Percentiles rank a stretch among this genome's conserved stretches.
Evolutionary conservation across 2,888 invertebrate genomes (phyloP).

Genomic region (Crossocerus cetratus): DNA sequence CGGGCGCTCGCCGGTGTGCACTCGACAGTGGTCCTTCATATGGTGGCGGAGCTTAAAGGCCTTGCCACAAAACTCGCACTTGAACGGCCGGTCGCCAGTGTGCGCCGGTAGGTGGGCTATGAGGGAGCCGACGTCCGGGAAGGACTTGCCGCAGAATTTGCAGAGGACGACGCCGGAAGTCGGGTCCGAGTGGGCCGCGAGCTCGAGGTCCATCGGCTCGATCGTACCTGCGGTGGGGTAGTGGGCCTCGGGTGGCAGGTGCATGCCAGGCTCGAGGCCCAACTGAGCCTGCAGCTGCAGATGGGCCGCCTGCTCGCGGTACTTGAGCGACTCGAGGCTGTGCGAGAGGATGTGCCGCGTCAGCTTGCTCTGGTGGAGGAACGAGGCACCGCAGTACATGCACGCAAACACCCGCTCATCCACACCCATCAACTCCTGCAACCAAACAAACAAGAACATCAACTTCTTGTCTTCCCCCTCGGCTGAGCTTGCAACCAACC

Average conservation of each 20-base stretch:
- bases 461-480: slow-evolving; percentile 86
- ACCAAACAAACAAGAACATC: slow-evolving; percentile 91
- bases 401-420: slow-evolving; percentile 86
- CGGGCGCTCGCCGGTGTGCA: slow-evolving; percentile 93
- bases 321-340: slow-evolving; percentile 92
- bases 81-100: slow-evolving; percentile 93
- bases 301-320: slow-evolving; percentile 84
- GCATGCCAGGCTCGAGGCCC: slow-evolving; percentile 74
- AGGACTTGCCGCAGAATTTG: slow-evolving; percentile 95
- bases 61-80: slow-evolving; percentile 96
- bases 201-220: slow-evolving; percentile 81
- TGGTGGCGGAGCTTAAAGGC: slow-evolving; percentile 94
- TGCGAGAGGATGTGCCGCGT: slow-evolving; percentile 93
- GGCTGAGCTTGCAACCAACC: slow-evolving; percentile 39
- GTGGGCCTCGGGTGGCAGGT: slow-evolving; percentile 74
- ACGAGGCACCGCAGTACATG: slow-evolving; percentile 93
- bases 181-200: slow-evolving; percentile 82
- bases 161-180: slow-evolving; percentile 88
- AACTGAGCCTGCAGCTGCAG: slow-evolving; percentile 78
- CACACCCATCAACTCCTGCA: slow-evolving; percentile 93
- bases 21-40: slow-evolving; percentile 96
- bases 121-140: slow-evolving; percentile 92
- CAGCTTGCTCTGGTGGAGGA: slow-evolving; percentile 94
- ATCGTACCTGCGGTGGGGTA: slow-evolving; percentile 75
- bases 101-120: slow-evolving; percentile 93